Percentiles rank a stretch among this genome's conserved stretches.
These are phyloP conservation scores for Amiota minor DNA, from an alignment of 2,888 invertebrate species.

Conservation along the genomic window DNA sequence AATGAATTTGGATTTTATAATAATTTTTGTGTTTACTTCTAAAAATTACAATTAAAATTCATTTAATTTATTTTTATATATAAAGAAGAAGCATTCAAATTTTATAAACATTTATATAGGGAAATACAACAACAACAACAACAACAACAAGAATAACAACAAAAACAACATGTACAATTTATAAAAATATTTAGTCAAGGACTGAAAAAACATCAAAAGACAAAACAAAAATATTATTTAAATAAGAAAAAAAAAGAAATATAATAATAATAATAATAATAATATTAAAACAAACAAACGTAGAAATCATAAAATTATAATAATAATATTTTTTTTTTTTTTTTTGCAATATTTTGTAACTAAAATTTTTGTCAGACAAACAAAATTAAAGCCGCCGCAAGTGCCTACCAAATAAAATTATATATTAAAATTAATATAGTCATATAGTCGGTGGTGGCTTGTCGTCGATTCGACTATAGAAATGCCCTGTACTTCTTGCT, in stretches of 20 bases:
- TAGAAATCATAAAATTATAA: neutral
- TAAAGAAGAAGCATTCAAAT: too few species aligned
- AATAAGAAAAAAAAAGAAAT: neutral
- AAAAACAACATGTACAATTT: neutral
- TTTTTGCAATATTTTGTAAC: neutral
- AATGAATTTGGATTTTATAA: too few species aligned
- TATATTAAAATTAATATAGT: too few species aligned
- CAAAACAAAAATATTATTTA: neutral
- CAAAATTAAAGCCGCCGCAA: slow-evolving; percentile 9
- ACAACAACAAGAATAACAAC: too few species aligned
- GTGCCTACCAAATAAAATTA: neutral
- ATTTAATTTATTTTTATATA: neutral
- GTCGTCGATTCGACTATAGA: too few species aligned
- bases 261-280: neutral
- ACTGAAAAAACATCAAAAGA: slow-evolving; percentile 8
- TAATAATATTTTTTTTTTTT: neutral
- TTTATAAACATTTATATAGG: too few species aligned
- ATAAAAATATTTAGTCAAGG: neutral
- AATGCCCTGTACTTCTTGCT: too few species aligned
- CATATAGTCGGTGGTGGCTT: too few species aligned
- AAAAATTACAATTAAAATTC: too few species aligned
- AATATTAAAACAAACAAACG: neutral
- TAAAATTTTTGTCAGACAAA: neutral
- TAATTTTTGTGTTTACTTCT: too few species aligned
- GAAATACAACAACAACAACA: too few species aligned